phyloP scores from a whole-genome alignment of 2,888 invertebrate species.

The Dermolepida albohirtum region DNA sequence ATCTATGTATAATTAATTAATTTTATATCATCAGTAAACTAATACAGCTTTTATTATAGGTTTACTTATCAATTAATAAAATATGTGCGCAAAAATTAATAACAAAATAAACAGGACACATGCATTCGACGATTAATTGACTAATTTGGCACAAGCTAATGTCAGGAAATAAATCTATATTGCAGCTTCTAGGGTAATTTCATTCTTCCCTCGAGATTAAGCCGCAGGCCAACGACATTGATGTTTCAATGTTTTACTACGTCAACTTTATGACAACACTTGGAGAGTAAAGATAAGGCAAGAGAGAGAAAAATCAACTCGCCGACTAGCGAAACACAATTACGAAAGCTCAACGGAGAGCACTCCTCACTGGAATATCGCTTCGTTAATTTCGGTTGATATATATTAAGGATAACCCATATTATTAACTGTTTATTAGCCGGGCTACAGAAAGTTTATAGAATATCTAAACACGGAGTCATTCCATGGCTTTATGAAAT shows the following conservation, averaged over 20 bases:
- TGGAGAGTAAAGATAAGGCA: conserved; percentile 30
- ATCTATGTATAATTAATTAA: no score
- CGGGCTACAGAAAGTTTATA: no score
- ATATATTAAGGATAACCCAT: not conserved
- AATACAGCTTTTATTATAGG: no score
- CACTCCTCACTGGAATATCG: not conserved
- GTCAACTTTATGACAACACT: conserved; percentile 29
- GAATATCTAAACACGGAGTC: no score
- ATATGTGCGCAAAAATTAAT: no score
- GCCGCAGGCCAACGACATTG: conserved; percentile 25
- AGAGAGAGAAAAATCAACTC: conserved; percentile 1
- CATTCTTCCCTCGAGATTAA: conserved; percentile 20
- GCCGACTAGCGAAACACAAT: conserved; percentile 8
- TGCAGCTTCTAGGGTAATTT: conserved; percentile 13
- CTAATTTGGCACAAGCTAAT: conserved; percentile 26
- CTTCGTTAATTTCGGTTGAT: no score
- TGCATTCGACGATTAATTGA: not conserved
- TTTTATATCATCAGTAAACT: no score
- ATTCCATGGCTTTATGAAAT: no score
- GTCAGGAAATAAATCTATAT: conserved; percentile 26
- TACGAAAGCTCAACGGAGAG: not conserved
- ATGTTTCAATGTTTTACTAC: conserved; percentile 27
- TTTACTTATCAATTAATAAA: no score
- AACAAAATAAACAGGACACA: not conserved
- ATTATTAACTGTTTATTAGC: no score